These are phyloP conservation scores for Taenaris catops DNA, from an alignment of 2,888 invertebrate species.

Conservation along the genomic window DNA sequence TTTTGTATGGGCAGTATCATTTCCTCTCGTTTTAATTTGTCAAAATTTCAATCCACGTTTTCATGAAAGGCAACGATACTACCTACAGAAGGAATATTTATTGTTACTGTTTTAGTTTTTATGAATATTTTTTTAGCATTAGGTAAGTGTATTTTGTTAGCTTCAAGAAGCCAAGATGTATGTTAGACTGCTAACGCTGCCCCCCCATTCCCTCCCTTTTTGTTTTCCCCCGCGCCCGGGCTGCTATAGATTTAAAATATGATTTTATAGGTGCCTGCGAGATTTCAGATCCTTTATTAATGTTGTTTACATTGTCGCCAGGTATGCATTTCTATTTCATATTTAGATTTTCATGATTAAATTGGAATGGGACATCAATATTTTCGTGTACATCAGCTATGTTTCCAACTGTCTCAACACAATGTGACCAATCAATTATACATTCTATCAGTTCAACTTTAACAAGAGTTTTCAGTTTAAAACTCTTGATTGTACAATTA, in stretches of 20 bases:
- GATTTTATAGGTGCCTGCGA: conserved; percentile 78
- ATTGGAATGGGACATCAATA: conserved; percentile 2
- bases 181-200: conserved; percentile 77
- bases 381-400: conserved; percentile 1
- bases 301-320: conserved; percentile 81
- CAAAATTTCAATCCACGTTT: too few relatives aligned
- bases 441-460: too few relatives aligned
- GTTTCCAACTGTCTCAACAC: conserved; percentile 13
- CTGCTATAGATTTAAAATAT: conserved; percentile 72
- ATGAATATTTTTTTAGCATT: conserved; percentile 60
- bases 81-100: conserved; percentile 48
- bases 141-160: conserved; percentile 79
- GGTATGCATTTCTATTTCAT: conserved; percentile 61
- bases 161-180: conserved; percentile 77
- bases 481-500: too few relatives aligned
- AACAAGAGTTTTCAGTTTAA: too few relatives aligned
- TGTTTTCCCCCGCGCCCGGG: conserved; percentile 67
- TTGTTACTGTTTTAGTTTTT: conserved; percentile 59
- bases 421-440: too few relatives aligned
- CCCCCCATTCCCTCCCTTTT: conserved; percentile 57
- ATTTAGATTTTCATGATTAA: conserved; percentile 5
- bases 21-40: conserved; percentile 31
- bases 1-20: conserved; percentile 72
- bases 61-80: conserved; percentile 56
- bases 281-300: conserved; percentile 72